Evolutionary conservation across 1,140 invertebrate genomes (phyloP), one percentile per base, ranked within the genome.

Genomic region (Nasonia giraulti): DNA sequence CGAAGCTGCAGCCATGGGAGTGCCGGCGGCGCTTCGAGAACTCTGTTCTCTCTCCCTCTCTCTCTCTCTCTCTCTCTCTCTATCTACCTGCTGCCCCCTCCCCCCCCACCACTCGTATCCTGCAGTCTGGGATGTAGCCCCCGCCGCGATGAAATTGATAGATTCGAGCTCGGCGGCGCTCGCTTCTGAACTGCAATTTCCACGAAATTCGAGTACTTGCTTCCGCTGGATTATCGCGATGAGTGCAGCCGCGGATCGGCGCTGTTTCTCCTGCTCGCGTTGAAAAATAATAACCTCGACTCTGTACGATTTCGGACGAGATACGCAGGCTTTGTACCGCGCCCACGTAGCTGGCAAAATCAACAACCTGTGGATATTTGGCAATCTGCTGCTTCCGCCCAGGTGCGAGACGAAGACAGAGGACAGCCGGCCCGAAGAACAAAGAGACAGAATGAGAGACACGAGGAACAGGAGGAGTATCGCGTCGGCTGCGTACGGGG

Each of bases 331-430:
- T 37, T 37, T 37, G 33, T 37, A 37, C 33, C 84, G 33, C 71
- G 12, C 14, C 1, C 14, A 50, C 14, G 5, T 62, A 62, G 55
- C n/a, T 83, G 85, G 86, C 79, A 91, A 91, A 91, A 92, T 89
- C 90, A 92, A 91, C 91, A 92, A 91, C 91, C 91, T 92, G 91
- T 91, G 91, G 91, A 92, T 92, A 92, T 92, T 92, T 92, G 91
- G 88, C 89, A 91, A 91, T 90, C 20, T 2, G 20, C 90, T 88
- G 90, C 87, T 91, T 90, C 73, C 47, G 62, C 69, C 44, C 66
- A 81, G 50, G 50, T 55, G 50, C 5, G 17, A 17, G 55, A 62
- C 55, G 55, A 62, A 62, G 55, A 62, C 20, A 62, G 55, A 62
- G 20, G 14, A 20, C 17, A 62, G 55, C 11, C n/a, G 55, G 6